Base-by-base conservation (phyloP, 2,888 invertebrate genomes). In the Andrena haemorrhoa region DNA sequence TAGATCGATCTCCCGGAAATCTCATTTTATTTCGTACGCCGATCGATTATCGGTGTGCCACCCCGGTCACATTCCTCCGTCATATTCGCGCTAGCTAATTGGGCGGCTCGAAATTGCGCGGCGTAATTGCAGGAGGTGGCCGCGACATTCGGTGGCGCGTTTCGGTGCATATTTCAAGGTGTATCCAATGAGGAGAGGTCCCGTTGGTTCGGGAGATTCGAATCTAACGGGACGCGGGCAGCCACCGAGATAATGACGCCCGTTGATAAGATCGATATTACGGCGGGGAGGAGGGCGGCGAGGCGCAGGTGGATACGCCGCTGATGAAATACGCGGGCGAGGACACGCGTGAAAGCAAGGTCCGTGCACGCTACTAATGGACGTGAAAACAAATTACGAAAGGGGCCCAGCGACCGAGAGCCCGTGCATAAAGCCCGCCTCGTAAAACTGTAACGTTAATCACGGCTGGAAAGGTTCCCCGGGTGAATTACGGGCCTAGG, bases 201-300 rank as follows among this genome's bases (percentile, higher is more conserved):
- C 75, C 85, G 87, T 81, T 83, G 79, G 81, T 56, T 23, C 56
- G 51, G 56, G 83, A 84, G 86, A 86, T 83, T 79, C 82, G 84
- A 86, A 83, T 81, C 83, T 89, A 88, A 84, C 84, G 86, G 87
- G 85, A 88, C 82, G 75, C 75, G 75, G 71, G 74, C 68, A 26
- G 56, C 64, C 60, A 8, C 31, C 33, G 78, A 81, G 86, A 88
- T 88, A 88, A 88, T 88, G 68, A 88, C 73, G 71, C 5, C 66
- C 76, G 81, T 69, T 78, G 90, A 89, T 89, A 86, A 86, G 82
- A 87, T 83, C 88, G 86, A 88, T 88, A 88, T 88, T 88, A 88
- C 83, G 82, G 86, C 72, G 69, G 75, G 73, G 56, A n/a, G 49
- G 81, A 64, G 56, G 26, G 31, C 71, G 79, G 79, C 41, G 78